These are phyloP conservation scores for Saxicola maurus DNA, from an alignment of 2,797 vertebrate species.

Conservation along the genomic window DNA sequence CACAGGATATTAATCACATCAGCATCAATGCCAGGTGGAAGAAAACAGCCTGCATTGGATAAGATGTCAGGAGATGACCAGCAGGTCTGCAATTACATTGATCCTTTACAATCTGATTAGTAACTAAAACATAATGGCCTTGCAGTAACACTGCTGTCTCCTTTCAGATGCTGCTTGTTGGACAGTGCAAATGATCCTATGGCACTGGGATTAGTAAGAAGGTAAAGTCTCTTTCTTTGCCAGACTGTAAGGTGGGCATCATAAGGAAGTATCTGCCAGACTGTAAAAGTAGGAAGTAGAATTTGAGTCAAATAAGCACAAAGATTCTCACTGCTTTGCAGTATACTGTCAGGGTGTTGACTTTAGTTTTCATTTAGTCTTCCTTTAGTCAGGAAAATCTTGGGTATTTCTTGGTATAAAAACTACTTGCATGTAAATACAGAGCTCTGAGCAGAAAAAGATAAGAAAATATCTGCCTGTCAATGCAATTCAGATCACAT, in stretches of 20 bases:
- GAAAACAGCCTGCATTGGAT: not conserved
- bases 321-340: not conserved
- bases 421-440: not conserved
- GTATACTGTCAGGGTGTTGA: not conserved
- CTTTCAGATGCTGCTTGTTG: not conserved
- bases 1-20: not conserved
- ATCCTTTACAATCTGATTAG: not conserved
- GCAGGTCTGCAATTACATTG: not conserved
- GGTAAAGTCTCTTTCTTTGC: not conserved
- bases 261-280: not conserved
- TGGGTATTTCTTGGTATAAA: not conserved
- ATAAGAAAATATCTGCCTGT: not conserved
- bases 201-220: not conserved
- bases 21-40: not conserved
- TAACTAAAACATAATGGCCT: not conserved
- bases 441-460: not conserved
- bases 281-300: not conserved
- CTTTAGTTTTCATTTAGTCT: not conserved
- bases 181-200: not conserved
- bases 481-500: not conserved
- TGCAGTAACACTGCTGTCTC: not conserved
- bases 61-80: not conserved
- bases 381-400: not conserved
- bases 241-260: not conserved
- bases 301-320: not conserved